Evolutionary conservation across 2,113 vertebrate genomes (phyloP), one percentile per base, ranked within the genome.

Genomic region (Corvus hawaiiensis): DNA sequence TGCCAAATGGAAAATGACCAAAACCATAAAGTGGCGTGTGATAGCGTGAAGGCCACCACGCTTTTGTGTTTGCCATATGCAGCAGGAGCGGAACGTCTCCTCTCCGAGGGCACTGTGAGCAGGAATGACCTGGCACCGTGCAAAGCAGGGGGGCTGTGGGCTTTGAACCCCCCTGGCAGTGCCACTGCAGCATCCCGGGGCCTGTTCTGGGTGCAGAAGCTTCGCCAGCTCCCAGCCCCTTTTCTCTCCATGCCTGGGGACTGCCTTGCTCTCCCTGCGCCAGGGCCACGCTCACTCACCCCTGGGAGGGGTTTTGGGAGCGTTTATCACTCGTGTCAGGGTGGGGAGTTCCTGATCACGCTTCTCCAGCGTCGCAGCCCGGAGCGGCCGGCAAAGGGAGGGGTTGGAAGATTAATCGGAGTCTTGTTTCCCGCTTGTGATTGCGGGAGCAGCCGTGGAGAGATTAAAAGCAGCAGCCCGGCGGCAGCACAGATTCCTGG

Each of bases 71-170:
- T 67, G 32, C 39, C 10, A 4, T 14, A 4, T 0, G 7, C 39
- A 33, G 27, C 4, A 3, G 52, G 69, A 62, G 12, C 1, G 5
- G 26, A 46, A 37, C 0, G 0, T 27, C 30, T 35, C 32, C 59
- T 23, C 35, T 59, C 35, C 0, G 1, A 55, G 78, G 68, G 37
- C 68, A 13, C 30, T 2, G 52, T 24, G 58, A 27, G 48, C 44
- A 46, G 44, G 4, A 54, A 0, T 1, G 6, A 41, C 41, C 63
- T 80, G 77, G 52, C 82, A 15, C 35, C 0, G 1, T 7, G 27
- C 66, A 28, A 6, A 28, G 30, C 33, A 14, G 4, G 5, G 24
- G 9, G 16, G 23, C 61, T 54, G 20, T 14, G 48, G 48, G 18
- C 46, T 75, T 30, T 66, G 71, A 27, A 18, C 26, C 3, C 15